These are phyloP conservation scores for Formica exsecta DNA, from an alignment of 1,140 invertebrate genomes.

Conservation along the genomic window DNA sequence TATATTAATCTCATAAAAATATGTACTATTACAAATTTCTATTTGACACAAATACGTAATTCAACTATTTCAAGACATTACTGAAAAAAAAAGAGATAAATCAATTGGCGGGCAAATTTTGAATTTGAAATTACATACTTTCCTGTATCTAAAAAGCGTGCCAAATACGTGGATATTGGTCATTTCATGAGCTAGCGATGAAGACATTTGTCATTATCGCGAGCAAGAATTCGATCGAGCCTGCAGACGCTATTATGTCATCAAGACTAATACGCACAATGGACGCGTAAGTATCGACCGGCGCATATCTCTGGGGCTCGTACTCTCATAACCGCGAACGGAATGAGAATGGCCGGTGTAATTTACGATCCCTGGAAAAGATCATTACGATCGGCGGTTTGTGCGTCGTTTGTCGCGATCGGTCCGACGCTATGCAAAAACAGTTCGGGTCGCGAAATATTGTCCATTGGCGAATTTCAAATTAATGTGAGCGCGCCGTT, in stretches of 20 bases:
- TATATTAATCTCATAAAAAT: background rate
- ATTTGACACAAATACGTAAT: background rate
- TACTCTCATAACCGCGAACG: constrained; percentile 71
- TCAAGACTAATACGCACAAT: constrained; percentile 69
- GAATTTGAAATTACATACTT: background rate
- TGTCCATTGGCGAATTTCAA: constrained; percentile 21
- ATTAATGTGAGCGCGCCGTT: background rate
- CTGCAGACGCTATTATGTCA: constrained; percentile 65
- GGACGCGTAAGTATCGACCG: constrained; percentile 51
- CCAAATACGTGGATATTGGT: background rate
- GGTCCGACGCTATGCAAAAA: constrained; percentile 54
- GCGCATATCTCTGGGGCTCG: constrained; percentile 34
- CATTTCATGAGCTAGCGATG: constrained; percentile 34
- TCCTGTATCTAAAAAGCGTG: background rate
- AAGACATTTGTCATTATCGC: constrained; percentile 70
- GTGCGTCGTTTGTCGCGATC: constrained; percentile 53
- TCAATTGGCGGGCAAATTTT: background rate
- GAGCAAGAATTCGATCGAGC: constrained; percentile 39
- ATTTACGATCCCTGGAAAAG: constrained; percentile 69
- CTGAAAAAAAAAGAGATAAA: background rate
- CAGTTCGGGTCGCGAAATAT: constrained; percentile 30
- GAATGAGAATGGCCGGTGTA: constrained; percentile 67
- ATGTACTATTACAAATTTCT: background rate
- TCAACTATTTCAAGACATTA: background rate
- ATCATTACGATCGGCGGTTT: constrained; percentile 43